Percentiles rank a stretch among this genome's conserved stretches.
These are phyloP conservation scores for Xenopus petersii DNA, from an alignment of 2,797 vertebrate genomes.

Conservation along the genomic window DNA sequence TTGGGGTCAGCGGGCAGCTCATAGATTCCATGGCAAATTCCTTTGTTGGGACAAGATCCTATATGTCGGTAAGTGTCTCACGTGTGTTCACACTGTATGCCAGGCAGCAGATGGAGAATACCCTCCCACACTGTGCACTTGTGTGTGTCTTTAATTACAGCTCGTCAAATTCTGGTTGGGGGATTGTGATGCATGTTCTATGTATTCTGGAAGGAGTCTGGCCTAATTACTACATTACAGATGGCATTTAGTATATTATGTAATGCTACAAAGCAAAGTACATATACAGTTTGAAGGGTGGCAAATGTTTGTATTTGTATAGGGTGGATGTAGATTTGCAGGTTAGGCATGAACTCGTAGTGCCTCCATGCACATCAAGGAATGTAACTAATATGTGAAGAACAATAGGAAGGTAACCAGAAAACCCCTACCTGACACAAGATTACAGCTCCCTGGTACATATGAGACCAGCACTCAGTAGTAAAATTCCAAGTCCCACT, in stretches of 20 bases:
- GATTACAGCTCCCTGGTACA: too few relatives aligned
- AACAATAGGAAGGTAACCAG: too few relatives aligned
- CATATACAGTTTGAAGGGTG: too few relatives aligned
- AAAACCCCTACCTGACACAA: too few relatives aligned
- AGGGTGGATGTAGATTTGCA: too few relatives aligned
- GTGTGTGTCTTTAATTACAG: constrained; percentile 27
- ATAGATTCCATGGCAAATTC: constrained; percentile 99
- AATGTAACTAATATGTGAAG: too few relatives aligned
- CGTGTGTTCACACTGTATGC: constrained; percentile 27
- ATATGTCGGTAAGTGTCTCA: constrained; percentile 92
- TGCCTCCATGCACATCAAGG: too few relatives aligned
- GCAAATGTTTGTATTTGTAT: too few relatives aligned
- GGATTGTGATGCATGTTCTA: not conserved
- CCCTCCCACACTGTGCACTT: constrained; percentile 29
- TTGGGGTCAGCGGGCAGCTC: constrained; percentile 96
- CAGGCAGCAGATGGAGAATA: constrained; percentile 42
- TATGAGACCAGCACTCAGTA: too few relatives aligned
- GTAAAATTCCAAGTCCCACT: too few relatives aligned
- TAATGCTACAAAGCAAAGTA: too few relatives aligned
- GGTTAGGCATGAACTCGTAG: too few relatives aligned
- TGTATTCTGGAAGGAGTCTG: constrained; percentile 9
- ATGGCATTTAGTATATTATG: not conserved
- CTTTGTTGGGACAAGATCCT: constrained; percentile 95
- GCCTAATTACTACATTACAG: not conserved
- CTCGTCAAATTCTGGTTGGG: constrained; percentile 7